Base-by-base conservation (phyloP, 1,140 invertebrate species). In the Sycophaga agraensis region DNA sequence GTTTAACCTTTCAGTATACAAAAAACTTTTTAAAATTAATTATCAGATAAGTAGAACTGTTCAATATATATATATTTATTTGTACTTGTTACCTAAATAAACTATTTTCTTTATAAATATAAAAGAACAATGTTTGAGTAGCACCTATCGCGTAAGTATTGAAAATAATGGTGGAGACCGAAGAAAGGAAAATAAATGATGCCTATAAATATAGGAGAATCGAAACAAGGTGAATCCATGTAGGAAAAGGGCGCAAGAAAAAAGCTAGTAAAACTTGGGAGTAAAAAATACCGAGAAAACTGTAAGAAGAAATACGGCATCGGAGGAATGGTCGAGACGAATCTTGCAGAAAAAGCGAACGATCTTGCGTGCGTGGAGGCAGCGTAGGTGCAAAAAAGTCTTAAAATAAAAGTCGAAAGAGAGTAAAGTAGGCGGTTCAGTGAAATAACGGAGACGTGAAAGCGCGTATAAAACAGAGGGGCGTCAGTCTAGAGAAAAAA, bases 361-460 rank as follows among this genome's bases (percentile, higher is more conserved):
- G 4, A 49, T 16, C 28, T 2, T 3, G 17, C 0, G n/a, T 11
- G 28, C 34, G n/a, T n/a, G 8, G 16, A 28, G 46, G 3, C 26
- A 19, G 24, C n/a, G n/a, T n/a, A n/a, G n/a, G n/a, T 46, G 2
- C 6, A 49, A 49, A 50, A 21, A 37, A 50, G 37, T 19, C n/a
- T 6, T 6, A 50, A 50, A 50, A 21, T 34, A 58, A n/a, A n/a
- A n/a, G n/a, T n/a, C n/a, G n/a, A 40, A 40, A 42, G 34, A 31
- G 39, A 17, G 42, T 50, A 42, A 59, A 50, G 7, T n/a, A n/a
- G 3, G 4, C 11, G 31, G 40, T 28, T 28, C 42, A 50, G 16
- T n/a, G 31, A 40, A 40, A 58, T 58, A 58, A 49, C 49, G 42
- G 35, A 59, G 16, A n/a, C 2, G 24, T 2, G 11, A 31, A 46